These are phyloP conservation scores for Gallinago undulata DNA, from an alignment of 2,113 vertebrate species.

Conservation along the genomic window DNA sequence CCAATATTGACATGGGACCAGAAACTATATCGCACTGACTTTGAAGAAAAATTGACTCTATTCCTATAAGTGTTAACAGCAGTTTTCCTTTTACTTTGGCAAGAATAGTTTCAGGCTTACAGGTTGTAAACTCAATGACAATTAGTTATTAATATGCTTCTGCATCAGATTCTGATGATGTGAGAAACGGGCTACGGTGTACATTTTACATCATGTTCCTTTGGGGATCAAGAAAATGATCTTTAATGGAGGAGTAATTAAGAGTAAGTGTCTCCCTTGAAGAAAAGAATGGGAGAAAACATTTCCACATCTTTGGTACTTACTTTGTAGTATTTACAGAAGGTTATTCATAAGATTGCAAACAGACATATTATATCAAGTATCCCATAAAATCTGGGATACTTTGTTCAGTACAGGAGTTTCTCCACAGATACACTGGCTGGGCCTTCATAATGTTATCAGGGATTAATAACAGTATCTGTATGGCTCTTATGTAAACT, in stretches of 20 bases:
- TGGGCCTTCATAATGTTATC: slow-evolving; percentile 35
- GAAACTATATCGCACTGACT: background rate
- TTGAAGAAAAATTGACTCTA: background rate
- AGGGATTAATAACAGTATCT: background rate
- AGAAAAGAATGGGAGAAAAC: background rate
- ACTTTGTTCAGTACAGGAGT: background rate
- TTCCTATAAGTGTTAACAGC: background rate
- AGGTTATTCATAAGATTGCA: background rate
- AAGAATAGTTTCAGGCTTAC: background rate
- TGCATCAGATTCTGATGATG: background rate
- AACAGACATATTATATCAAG: background rate
- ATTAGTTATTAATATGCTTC: background rate
- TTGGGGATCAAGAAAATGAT: background rate
- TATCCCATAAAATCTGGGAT: background rate
- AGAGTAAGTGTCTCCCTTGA: background rate
- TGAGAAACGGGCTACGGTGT: background rate
- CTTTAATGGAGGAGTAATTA: background rate
- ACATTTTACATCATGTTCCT: background rate
- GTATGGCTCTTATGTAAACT: background rate
- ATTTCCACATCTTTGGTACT: background rate
- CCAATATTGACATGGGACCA: background rate
- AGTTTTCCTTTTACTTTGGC: background rate
- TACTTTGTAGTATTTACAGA: background rate
- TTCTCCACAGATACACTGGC: background rate
- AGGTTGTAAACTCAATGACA: background rate